Conservation (phyloP, 2,888 invertebrate species). For the Calliopum simillimum region DNA sequence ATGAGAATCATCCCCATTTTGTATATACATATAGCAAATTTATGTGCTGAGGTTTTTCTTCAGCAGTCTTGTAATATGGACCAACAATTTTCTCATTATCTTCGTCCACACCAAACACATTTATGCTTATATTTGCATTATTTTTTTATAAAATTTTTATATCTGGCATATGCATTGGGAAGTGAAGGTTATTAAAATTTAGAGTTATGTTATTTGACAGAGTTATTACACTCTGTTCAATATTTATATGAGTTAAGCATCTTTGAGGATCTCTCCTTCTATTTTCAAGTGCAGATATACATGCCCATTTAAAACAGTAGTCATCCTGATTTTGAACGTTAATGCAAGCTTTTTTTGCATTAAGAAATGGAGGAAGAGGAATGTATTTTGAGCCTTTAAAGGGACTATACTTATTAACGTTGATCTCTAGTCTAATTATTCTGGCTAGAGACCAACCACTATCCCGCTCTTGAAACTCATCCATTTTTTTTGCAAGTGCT, state of each 20-base stretch:
- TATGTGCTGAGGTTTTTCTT: not conserved
- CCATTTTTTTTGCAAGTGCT: too few species aligned
- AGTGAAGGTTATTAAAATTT: not conserved
- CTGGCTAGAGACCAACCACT: too few species aligned
- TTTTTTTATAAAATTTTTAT: not conserved
- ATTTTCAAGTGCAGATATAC: not conserved
- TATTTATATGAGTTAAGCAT: too few species aligned
- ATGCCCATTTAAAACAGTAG: not conserved
- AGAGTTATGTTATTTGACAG: too few species aligned
- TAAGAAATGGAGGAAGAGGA: not conserved
- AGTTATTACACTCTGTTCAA: too few species aligned
- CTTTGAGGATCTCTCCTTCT: not conserved
- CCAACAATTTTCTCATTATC: not conserved
- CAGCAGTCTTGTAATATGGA: not conserved
- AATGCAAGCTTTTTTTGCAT: not conserved
- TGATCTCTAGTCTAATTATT: too few species aligned
- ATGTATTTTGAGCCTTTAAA: not conserved
- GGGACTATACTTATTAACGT: not conserved
- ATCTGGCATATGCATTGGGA: not conserved
- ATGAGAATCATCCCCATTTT: too few species aligned
- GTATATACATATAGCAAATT: slow-evolving; percentile 2
- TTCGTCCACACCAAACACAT: not conserved
- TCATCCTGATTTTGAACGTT: not conserved
- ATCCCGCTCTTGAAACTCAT: too few species aligned
- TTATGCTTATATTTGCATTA: too few species aligned